Base-by-base conservation (phyloP, 1,140 invertebrate species). In the Aricia agestis region DNA sequence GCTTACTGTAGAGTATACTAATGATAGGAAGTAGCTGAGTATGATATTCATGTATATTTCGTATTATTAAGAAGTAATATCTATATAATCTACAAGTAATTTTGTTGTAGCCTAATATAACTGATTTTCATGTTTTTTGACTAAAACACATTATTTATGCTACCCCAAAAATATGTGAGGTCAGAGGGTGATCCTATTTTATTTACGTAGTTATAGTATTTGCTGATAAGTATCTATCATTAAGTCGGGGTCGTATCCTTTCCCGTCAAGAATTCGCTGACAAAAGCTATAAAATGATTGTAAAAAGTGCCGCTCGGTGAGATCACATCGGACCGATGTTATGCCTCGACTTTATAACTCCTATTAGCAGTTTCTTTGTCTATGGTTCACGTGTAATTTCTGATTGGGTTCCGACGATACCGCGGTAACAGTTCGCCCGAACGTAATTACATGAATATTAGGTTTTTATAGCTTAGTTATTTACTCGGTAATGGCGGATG, bases 361-460 rank as follows among this genome's bases (percentile, higher is more conserved):
- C 59, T 63, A 63, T 63, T 63, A 63, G 59, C 59, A 63, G 19
- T 63, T 63, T 9, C 59, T 63, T 10, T 19, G 18, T 63, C 17
- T 63, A 63, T 25, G 59, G 59, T 63, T 63, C 59, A 63, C 59
- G 59, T 63, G 59, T 63, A 25, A 63, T 63, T 19, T 63, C 19
- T 52, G 45, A 52, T 52, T 52, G 45, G 45, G 11, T 52, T 52
- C 45, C 45, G 9, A 10, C 45, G 45, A 13, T 52, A 52, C 36
- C 10, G 59, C 10, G 59, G 1, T 63, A 18, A 63, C 18, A 19
- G 59, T 63, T 19, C 9, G n/a, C 10, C 17, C 45, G 45, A 59
- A 19, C 19, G 59, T 19, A 63, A 63, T 63, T 63, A 63, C 59
- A 25, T 1, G 7, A 19, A 63, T 63, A 63, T 19, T 25, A 25